phyloP scores from a whole-genome alignment of 2,888 invertebrate species.

The Euzophera pinguis region DNA sequence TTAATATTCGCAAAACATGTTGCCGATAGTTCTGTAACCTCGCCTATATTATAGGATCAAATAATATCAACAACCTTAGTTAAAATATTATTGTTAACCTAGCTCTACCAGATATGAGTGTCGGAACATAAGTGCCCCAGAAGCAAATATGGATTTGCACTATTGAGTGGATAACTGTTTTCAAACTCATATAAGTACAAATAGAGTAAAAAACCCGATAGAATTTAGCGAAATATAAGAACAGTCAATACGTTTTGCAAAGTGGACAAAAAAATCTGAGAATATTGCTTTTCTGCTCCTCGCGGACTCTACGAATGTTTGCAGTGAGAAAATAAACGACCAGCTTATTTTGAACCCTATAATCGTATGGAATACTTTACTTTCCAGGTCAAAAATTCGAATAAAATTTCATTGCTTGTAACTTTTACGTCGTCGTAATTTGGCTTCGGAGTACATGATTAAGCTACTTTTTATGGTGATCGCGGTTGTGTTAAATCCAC shows the following conservation, averaged over 20 bases:
- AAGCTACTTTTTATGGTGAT: constrained; percentile 9
- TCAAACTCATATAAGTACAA: too few relatives aligned
- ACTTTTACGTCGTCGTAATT: constrained; percentile 9
- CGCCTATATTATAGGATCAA: too few relatives aligned
- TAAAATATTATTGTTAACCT: too few relatives aligned
- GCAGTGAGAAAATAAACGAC: not conserved
- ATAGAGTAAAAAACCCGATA: too few relatives aligned
- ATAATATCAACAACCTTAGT: too few relatives aligned
- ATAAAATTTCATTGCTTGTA: constrained; percentile 9
- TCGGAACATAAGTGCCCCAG: too few relatives aligned
- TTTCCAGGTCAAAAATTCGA: not conserved
- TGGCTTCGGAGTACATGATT: constrained; percentile 2
- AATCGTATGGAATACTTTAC: not conserved
- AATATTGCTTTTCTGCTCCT: not conserved
- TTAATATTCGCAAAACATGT: too few relatives aligned
- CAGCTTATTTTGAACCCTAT: not conserved
- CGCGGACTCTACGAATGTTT: too few relatives aligned
- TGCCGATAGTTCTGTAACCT: too few relatives aligned
- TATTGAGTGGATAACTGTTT: not conserved
- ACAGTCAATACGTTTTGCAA: not conserved
- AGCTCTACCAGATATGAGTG: too few relatives aligned
- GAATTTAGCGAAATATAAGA: too few relatives aligned
- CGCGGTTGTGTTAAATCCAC: not conserved
- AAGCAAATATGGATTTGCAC: too few relatives aligned
- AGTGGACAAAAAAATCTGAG: not conserved